Base-by-base conservation (phyloP, 1,140 invertebrate species). In the Potamilus streckersoni region DNA sequence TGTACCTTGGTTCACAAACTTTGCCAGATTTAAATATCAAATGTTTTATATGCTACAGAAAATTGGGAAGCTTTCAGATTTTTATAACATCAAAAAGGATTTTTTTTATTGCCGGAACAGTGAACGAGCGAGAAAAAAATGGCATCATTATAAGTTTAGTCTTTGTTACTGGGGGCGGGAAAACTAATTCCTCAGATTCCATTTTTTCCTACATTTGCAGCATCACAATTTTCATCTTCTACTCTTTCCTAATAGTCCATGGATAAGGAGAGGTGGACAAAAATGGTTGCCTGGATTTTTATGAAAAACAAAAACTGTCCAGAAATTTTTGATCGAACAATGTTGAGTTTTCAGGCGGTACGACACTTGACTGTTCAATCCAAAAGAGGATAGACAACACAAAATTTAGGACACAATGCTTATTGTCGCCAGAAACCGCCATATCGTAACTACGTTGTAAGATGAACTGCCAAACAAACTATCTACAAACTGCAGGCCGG, bases 111-210 rank as follows among this genome's bases (percentile, higher is more conserved):
- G n/a, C 72, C 1, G 70, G 69, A 77, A 23, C 55, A 23, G n/a
- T n/a, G n/a, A 56, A n/a, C 13, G 38, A 67, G 13, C 38, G 38
- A 12, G 14, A 5, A 68, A 19, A 60, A 2, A 69, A 73, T 63
- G 67, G 70, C 19, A 78, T 69, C 8, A 73, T 69, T 73, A 55
- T 73, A 15, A 23, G 71, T 8, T n/a, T 78, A 62, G 49, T 58
- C 4, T 31, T 27, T 78, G 20, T 73, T 57, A 23, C 23, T 23
- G 23, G 23, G 15, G 2, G 27, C 1, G 14, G 67, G 72, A n/a
- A 62, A 78, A 62, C 31, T 78, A 69, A 61, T 6, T 78, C 23
- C 76, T 71, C 17, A 72, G 69, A 69, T 64, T 61, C 56, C 27
- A 73, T 62, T 57, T 58, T 58, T 4, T 57, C 69, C 31, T 64